A percentile compares a stretch with the other conserved stretches of the same genome.
phyloP scores from a whole-genome alignment of 2,113 vertebrate genomes.

The Cichladusa arquata region DNA sequence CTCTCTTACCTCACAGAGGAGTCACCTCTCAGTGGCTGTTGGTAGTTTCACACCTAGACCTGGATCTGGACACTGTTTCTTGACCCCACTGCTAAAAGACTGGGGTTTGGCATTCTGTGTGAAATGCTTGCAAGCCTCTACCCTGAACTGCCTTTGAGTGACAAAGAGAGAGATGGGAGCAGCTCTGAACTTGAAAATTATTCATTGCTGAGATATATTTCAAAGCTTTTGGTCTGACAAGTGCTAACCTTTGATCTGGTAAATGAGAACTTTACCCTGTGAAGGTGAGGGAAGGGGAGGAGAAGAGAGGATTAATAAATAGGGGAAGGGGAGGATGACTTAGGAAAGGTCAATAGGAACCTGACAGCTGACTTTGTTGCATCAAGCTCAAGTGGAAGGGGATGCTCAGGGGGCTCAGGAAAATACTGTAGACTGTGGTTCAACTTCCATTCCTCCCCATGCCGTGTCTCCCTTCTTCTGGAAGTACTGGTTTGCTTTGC shows the following conservation, averaged over 20 bases:
- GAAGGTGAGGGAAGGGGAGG: neutral
- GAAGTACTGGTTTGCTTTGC: neutral
- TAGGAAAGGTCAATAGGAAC: neutral
- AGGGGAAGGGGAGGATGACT: neutral
- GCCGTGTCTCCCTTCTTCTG: neutral
- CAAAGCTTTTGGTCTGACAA: neutral
- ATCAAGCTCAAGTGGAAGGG: neutral
- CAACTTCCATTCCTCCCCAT: neutral
- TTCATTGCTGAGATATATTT: neutral
- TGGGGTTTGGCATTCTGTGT: neutral
- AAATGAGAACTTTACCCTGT: neutral
- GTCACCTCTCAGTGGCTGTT: neutral
- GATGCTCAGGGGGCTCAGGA: neutral
- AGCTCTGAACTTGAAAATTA: neutral
- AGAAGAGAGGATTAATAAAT: neutral
- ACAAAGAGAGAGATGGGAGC: neutral
- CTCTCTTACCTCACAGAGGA: neutral
- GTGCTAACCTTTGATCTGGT: slow-evolving; percentile 14
- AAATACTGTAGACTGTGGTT: neutral
- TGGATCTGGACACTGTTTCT: neutral
- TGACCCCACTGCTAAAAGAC: neutral
- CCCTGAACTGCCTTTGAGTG: neutral
- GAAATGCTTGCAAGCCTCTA: neutral
- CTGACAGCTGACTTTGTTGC: neutral
- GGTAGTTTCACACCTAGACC: neutral